These are phyloP conservation scores for Myiozetetes cayanensis DNA, from an alignment of 2,113 vertebrate species.

Conservation along the genomic window DNA sequence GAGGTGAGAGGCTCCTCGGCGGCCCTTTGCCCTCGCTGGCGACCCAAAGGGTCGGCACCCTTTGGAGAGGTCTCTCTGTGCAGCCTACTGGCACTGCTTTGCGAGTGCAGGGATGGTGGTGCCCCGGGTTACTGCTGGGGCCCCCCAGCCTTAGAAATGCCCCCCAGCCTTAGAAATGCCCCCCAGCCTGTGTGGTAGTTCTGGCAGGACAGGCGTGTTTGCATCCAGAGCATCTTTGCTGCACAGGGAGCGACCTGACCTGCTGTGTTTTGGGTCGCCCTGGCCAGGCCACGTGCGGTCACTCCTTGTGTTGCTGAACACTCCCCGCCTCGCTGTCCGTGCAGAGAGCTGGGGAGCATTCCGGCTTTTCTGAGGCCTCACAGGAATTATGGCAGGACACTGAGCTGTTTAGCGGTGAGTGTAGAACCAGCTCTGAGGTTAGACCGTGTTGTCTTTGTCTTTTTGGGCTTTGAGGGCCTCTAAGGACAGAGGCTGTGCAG, in stretches of 20 bases:
- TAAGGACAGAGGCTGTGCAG: too few relatives aligned
- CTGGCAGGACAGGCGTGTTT: rapidly evolving
- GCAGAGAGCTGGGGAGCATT: not conserved
- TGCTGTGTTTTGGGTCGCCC: rapidly evolving
- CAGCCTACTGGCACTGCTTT: not conserved
- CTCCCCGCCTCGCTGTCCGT: rapidly evolving
- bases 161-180: rapidly evolving
- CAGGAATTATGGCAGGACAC: too few relatives aligned
- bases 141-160: rapidly evolving
- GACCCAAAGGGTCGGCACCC: too few relatives aligned
- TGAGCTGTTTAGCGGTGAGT: not conserved
- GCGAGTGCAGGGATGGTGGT: rapidly evolving
- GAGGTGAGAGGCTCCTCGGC: not conserved
- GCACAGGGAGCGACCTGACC: rapidly evolving
- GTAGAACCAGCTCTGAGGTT: not conserved
- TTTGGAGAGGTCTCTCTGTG: not conserved
- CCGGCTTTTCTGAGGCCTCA: not conserved
- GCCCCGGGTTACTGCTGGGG: rapidly evolving
- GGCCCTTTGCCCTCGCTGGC: too few relatives aligned
- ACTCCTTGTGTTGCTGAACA: rapidly evolving
- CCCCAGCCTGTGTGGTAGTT: not conserved
- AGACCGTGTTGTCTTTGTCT: not conserved
- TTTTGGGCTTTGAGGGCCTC: not conserved
- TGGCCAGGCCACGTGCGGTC: rapidly evolving
- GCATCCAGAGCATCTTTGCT: rapidly evolving